phyloP scores from a whole-genome alignment of 2,113 vertebrate species.

The Paralichthys olivaceus region DNA sequence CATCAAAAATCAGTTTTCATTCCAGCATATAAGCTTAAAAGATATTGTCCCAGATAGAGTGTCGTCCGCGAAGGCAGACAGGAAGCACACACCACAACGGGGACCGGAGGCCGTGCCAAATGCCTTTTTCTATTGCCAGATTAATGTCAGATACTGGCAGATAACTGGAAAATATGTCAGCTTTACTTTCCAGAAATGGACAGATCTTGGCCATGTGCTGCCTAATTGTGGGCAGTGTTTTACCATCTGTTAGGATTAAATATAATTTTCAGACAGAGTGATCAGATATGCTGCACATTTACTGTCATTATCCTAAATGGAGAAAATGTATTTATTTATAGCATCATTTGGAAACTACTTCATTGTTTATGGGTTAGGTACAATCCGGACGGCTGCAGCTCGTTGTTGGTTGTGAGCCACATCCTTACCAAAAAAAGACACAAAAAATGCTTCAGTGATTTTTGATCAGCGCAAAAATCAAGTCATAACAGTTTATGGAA shows the following conservation, averaged over 20 bases:
- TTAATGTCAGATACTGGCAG: slow-evolving; percentile 84
- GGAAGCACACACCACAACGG: slow-evolving; percentile 67
- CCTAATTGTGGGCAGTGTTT: slow-evolving; percentile 83
- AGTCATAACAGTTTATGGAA: slow-evolving; percentile 45
- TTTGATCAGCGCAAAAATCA: slow-evolving; percentile 54
- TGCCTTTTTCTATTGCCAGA: slow-evolving; percentile 77
- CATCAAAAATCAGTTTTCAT: slow-evolving; percentile 33
- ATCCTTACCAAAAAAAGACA: slow-evolving; percentile 17
- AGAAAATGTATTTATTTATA: slow-evolving; percentile 66
- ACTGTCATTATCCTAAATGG: slow-evolving; percentile 68
- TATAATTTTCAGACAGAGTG: slow-evolving; percentile 78
- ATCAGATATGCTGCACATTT: slow-evolving; percentile 76
- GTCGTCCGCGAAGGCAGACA: slow-evolving; percentile 65
- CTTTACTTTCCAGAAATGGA: slow-evolving; percentile 83
- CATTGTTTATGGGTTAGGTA: slow-evolving; percentile 20
- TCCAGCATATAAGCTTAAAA: slow-evolving; percentile 15
- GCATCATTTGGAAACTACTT: slow-evolving; percentile 23
- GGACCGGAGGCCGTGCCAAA: slow-evolving; percentile 71
- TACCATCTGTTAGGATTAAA: slow-evolving; percentile 84
- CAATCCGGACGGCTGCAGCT: slow-evolving; percentile 3
- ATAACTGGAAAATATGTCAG: slow-evolving; percentile 83
- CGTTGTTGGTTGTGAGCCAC: slow-evolving; percentile 20
- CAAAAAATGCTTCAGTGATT: slow-evolving; percentile 37
- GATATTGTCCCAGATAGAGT: slow-evolving; percentile 39
- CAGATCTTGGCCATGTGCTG: slow-evolving; percentile 83